Base-by-base conservation (phyloP, 1,140 invertebrate genomes). In the Heliconius congener region DNA sequence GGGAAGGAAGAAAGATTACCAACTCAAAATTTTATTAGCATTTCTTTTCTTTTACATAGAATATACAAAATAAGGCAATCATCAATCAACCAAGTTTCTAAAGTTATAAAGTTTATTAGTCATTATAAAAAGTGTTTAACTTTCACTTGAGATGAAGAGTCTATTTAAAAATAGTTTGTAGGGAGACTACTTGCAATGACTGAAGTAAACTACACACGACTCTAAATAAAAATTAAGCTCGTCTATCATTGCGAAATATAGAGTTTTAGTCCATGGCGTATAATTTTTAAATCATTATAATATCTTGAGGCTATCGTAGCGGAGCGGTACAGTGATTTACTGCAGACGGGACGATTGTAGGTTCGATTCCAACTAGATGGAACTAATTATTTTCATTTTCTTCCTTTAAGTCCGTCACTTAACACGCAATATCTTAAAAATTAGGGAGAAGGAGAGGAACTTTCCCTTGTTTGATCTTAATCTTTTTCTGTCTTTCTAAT, bases 101-200 rank as follows among this genome's bases (percentile, higher is more conserved):
- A 46, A 46, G 3, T 46, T 46, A 23, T 23, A 23, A 23, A 23
- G 23, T 23, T 23, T 23, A 23, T 23, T 23, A 23, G 23, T 23
- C 23, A 23, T 23, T 23, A 13, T 46, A 13, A 46, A 46, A 46
- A 42, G 42, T 46, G 11, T 46, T 16, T 46, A 46, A 46, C 13
- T 46, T 27, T 66, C 60, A 6, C 11, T 66, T 16, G 23, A 66
- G 11, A 66, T 16, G 2, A 30, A 3, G 60, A 13, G 23, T 66
- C 9, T 27, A 66, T 66, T 27, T 66, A 66, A 66, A 66, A 66
- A 66, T 66, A 66, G 55, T 66, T 30, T 66, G 60, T 66, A 4
- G 27, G 60, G 27, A 66, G 2, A 66, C 3, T 30, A 66, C 60
- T 13, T 30, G 18, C 23, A 66, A 30, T 66, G 60, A 66, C 13